A percentile compares a stretch with the other conserved stretches of the same genome.
Evolutionary conservation across 1,140 invertebrate genomes (phyloP).

Genomic region (Meloidogyne exigua): DNA sequence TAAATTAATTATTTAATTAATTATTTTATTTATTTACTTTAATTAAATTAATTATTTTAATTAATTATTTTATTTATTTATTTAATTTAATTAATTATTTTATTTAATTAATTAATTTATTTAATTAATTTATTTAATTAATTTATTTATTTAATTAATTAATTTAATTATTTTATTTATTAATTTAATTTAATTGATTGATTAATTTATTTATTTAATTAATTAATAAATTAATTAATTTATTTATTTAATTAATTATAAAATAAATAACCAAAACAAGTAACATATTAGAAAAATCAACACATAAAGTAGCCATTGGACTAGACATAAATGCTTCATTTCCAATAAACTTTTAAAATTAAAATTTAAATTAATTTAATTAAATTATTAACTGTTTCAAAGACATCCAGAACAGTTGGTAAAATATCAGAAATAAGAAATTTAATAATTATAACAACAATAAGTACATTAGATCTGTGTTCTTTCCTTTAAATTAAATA

Average conservation of each 20-base stretch:
- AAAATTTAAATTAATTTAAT: not conserved
- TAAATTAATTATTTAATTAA: too few species aligned
- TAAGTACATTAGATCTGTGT: conserved; percentile 58
- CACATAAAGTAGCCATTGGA: conserved; percentile 54
- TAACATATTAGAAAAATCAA: conserved; percentile 58
- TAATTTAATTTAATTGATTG: too few species aligned
- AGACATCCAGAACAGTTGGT: conserved; percentile 57
- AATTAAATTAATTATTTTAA: too few species aligned
- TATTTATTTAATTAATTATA: not conserved
- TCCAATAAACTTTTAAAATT: conserved; percentile 50
- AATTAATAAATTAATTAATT: not conserved
- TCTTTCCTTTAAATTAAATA: conserved; percentile 48
- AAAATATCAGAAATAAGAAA: conserved; percentile 58
- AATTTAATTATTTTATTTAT: too few species aligned
- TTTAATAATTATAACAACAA: conserved; percentile 57
- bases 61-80: too few species aligned
- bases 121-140: too few species aligned
- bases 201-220: too few species aligned
- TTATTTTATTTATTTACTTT: too few species aligned
- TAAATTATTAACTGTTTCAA: conserved; percentile 51
- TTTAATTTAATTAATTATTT: too few species aligned
- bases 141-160: too few species aligned
- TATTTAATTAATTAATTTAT: too few species aligned
- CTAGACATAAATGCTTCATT: conserved; percentile 49
- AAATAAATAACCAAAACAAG: conserved; percentile 39